These are phyloP conservation scores for Orthosia gothica DNA, from an alignment of 2,888 invertebrate species.

Conservation along the genomic window DNA sequence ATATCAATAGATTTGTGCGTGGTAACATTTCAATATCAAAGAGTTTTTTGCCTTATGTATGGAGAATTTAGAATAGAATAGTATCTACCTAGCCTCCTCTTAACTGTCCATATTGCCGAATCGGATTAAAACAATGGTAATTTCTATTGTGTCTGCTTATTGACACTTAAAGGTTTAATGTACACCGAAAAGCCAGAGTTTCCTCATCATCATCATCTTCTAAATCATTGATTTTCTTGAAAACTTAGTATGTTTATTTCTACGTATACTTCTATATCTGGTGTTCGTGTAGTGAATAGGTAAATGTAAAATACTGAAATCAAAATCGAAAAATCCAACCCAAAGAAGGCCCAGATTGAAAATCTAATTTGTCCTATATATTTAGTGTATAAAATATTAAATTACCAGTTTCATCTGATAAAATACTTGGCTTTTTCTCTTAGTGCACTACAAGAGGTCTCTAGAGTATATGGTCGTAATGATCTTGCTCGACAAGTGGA, in stretches of 20 bases:
- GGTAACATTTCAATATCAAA: constrained; percentile 32
- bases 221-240: too few relatives aligned
- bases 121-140: too few relatives aligned
- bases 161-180: too few relatives aligned
- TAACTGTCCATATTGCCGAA: too few relatives aligned
- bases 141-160: too few relatives aligned
- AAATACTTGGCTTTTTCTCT: constrained; percentile 25
- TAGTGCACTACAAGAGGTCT: constrained; percentile 2
- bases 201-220: background rate
- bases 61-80: too few relatives aligned
- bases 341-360: background rate
- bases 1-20: constrained; percentile 9
- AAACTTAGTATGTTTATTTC: too few relatives aligned
- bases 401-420: background rate
- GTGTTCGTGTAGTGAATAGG: background rate
- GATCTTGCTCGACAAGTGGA: constrained; percentile 3
- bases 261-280: background rate
- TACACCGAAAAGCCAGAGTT: too few relatives aligned
- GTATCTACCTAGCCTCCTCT: too few relatives aligned
- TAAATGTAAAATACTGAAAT: background rate
- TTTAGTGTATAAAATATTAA: background rate
- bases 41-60: background rate
- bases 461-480: constrained; percentile 13
- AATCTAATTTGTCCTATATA: background rate
- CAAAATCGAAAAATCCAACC: background rate